Base-by-base conservation (phyloP, 53 echinoderm and acorn worm genomes). In the Holothuria leucospilota region DNA sequence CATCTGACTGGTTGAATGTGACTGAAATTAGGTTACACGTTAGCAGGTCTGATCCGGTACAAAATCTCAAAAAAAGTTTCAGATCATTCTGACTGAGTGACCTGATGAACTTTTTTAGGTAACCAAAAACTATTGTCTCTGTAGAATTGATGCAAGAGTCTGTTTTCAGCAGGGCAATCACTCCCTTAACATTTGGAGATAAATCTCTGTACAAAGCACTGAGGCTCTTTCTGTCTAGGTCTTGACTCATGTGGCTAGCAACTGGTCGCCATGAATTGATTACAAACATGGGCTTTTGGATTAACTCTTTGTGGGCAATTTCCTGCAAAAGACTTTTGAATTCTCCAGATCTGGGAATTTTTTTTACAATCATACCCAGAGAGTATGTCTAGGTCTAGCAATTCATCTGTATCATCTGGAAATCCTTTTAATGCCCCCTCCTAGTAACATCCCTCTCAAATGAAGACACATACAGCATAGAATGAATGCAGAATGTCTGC, bases 321-420 rank as follows among this genome's bases (percentile, higher is more conserved):
- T 71, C 72, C 10, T 20, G 27, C 18, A 71, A 28, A 24, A 39
- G 28, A 0, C 40, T 6, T 23, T 71, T 20, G 11, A 30, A 12
- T 10, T 71, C 38, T 71, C 10, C 9, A 34, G 42, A 7, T 10
- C 0, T 26, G 8, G 39, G 72, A 30, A 10, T 34, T 71, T 12
- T n/a, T 1, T 21, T 6, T 34, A 39, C 72, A 13, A 11, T 10
- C 72, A 71, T 71, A 30, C 7, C 30, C 40, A 71, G 1, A 24
- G 9, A 39, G 40, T 10, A 71, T 39, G 9, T 71, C 72, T 34
- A 34, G 3, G 1, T 34, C n/a, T 29, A 71, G 29, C 7, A 71
- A 12, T 39, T 71, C 72, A 29, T 71, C 72, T 28, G 20, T 2
- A 39, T 71, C 72, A 10, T 71, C 72, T 71, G 42, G 72, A 39